Evolutionary conservation across 2,797 vertebrate species (phyloP).

Genomic region (Poeciliopsis infans): DNA sequence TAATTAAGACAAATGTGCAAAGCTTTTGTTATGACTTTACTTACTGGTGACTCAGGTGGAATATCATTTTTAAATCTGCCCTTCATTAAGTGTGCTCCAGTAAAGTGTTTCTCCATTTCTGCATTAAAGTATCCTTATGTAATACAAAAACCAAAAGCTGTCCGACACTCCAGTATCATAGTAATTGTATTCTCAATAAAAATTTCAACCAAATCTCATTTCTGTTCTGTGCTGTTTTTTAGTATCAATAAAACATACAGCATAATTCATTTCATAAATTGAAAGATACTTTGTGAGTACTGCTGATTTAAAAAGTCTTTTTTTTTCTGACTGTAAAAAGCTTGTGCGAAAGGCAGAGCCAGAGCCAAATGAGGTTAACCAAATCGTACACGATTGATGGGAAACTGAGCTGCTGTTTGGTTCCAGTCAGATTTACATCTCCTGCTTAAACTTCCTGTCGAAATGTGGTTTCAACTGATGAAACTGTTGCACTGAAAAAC

Average conservation of each 20-base stretch:
- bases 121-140: not conserved
- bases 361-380: not conserved
- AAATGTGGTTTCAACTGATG: slow-evolving; percentile 52
- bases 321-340: not conserved
- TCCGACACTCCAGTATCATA: not conserved
- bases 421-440: slow-evolving; percentile 18
- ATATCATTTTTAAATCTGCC: not conserved
- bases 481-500: not conserved
- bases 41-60: not conserved
- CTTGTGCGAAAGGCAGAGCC: not conserved
- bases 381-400: not conserved
- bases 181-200: too few species aligned
- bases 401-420: slow-evolving; percentile 14
- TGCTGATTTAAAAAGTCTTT: not conserved
- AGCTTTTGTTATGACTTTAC: not conserved
- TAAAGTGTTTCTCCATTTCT: not conserved
- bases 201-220: not conserved
- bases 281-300: not conserved
- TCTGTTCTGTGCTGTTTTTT: not conserved
- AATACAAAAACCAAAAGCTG: not conserved
- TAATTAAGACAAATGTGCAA: not conserved
- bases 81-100: not conserved
- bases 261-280: not conserved
- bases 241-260: too few species aligned
- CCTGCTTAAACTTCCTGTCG: slow-evolving; percentile 23